Evolutionary conservation across 2,888 invertebrate genomes (phyloP).

Genomic region (Troides oblongomaculatus): DNA sequence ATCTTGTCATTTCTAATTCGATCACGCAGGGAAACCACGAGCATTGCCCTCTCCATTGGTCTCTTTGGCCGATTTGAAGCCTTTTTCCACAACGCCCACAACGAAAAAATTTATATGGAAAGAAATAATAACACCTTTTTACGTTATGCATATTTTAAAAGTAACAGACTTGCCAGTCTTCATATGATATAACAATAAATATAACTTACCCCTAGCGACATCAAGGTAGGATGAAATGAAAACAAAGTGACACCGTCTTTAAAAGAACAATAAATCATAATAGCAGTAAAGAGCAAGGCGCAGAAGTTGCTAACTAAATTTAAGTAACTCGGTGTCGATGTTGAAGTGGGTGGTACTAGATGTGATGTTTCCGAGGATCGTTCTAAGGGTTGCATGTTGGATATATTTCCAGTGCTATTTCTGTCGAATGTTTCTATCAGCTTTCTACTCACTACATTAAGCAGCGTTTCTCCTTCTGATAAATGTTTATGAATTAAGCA

Average conservation of each 20-base stretch:
- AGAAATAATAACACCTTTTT: no score
- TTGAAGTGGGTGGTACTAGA: conserved; percentile 52
- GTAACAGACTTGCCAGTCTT: no score
- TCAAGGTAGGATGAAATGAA: conserved; percentile 72
- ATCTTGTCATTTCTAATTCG: no score
- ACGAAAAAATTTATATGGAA: no score
- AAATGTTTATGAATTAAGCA: background rate
- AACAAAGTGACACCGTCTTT: conserved; percentile 58
- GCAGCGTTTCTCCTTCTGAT: background rate
- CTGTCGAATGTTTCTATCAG: conserved; percentile 43
- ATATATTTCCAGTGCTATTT: conserved; percentile 33
- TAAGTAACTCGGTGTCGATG: conserved; percentile 59
- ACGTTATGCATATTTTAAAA: no score
- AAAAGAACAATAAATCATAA: conserved; percentile 64
- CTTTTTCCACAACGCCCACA: no score
- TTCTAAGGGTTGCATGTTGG: conserved; percentile 54
- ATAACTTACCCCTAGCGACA: conserved; percentile 70
- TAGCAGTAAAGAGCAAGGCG: conserved; percentile 55
- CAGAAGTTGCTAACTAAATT: conserved; percentile 64
- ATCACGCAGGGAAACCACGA: no score
- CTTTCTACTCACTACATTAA: background rate
- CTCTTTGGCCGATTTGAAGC: no score
- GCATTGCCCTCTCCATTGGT: no score
- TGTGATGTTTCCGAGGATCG: conserved; percentile 63
- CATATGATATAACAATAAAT: conserved; percentile 9